Evolutionary conservation across 1,140 invertebrate genomes (phyloP).

Genomic region (Euglossa dilemma): DNA sequence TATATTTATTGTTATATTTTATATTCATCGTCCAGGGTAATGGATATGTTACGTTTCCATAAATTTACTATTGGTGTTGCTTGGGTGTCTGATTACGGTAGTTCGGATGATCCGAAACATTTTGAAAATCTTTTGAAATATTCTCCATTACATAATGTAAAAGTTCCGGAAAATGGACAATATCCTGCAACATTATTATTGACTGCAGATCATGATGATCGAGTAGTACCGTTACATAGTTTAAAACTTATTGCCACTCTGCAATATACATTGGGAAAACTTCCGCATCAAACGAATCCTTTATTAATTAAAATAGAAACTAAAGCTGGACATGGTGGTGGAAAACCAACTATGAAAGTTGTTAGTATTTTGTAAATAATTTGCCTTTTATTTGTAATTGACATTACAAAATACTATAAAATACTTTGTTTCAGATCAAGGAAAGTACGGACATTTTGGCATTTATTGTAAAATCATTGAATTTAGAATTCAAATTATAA

Average conservation of each 20-base stretch:
- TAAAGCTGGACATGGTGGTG: slow-evolving; percentile 97
- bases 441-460: slow-evolving; percentile 93
- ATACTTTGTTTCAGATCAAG: slow-evolving; percentile 89
- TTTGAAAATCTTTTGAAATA: slow-evolving; percentile 95
- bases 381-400: slow-evolving; percentile 25
- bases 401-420: slow-evolving; percentile 38
- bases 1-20: neutral
- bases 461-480: slow-evolving; percentile 91
- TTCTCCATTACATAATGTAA: slow-evolving; percentile 97
- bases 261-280: slow-evolving; percentile 88
- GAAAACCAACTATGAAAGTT: slow-evolving; percentile 97
- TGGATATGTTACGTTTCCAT: slow-evolving; percentile 98
- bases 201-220: slow-evolving; percentile 99
- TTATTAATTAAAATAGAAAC: slow-evolving; percentile 95
- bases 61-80: slow-evolving; percentile 99
- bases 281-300: slow-evolving; percentile 91
- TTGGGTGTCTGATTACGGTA: slow-evolving; percentile 98
- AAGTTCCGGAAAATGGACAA: slow-evolving; percentile 86
- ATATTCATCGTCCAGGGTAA: slow-evolving; percentile 86
- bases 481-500: slow-evolving; percentile 84
- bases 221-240: slow-evolving; percentile 97
- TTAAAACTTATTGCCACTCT: slow-evolving; percentile 97
- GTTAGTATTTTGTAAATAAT: slow-evolving; percentile 83
- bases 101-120: slow-evolving; percentile 93
- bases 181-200: slow-evolving; percentile 96